Evolutionary conservation across 2,888 invertebrate species (phyloP).

Genomic region (Cheilosia impressa): DNA sequence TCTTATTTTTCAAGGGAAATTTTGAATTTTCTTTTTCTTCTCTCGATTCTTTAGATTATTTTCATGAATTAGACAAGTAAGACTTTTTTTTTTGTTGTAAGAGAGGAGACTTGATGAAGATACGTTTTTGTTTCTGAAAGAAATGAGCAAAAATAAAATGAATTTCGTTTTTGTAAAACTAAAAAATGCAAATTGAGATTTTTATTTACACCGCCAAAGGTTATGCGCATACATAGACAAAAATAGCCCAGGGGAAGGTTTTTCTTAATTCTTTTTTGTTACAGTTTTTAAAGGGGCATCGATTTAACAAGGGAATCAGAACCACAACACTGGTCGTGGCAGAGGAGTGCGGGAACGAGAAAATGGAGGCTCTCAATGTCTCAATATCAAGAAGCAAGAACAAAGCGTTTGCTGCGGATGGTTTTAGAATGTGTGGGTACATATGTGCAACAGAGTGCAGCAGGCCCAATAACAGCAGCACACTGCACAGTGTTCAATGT

Average conservation of each 20-base stretch:
- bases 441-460: slow-evolving; percentile 53
- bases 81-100: slow-evolving; percentile 52
- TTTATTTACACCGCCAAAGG: slow-evolving; percentile 33
- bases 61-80: slow-evolving; percentile 51
- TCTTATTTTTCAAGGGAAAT: slow-evolving; percentile 16
- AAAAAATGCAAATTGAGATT: slow-evolving; percentile 17
- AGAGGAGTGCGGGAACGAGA: neutral
- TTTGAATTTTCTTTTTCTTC: slow-evolving; percentile 34
- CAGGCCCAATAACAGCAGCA: slow-evolving; percentile 3
- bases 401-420: neutral
- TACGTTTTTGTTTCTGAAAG: slow-evolving; percentile 61
- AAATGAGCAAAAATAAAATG: slow-evolving; percentile 69
- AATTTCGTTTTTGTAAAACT: slow-evolving; percentile 72
- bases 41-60: neutral
- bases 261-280: slow-evolving; percentile 7
- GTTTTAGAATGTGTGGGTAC: slow-evolving; percentile 5
- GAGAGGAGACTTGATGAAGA: slow-evolving; percentile 53
- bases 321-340: neutral
- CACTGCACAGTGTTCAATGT: too few species aligned
- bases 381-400: neutral
- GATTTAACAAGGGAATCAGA: neutral
- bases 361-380: too few species aligned
- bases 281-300: slow-evolving; percentile 22
- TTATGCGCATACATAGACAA: slow-evolving; percentile 5
- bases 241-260: neutral